phyloP scores from a whole-genome alignment of 2,888 invertebrate species.

The Cephus sareptanus region DNA sequence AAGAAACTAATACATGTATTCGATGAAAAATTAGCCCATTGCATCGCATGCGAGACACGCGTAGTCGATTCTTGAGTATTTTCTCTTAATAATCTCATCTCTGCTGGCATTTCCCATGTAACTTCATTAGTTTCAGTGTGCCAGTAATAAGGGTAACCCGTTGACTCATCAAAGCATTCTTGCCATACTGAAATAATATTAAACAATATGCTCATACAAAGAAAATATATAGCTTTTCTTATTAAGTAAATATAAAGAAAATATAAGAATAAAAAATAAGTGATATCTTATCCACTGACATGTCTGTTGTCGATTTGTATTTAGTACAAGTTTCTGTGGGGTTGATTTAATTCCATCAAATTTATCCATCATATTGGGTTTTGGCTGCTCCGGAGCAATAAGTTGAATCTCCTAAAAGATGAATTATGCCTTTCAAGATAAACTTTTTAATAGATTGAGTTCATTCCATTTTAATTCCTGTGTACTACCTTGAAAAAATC shows the following conservation, averaged over 20 bases:
- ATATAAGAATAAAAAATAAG: not conserved
- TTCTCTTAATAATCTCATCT: constrained; percentile 49
- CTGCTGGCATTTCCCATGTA: constrained; percentile 73
- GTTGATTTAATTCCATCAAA: constrained; percentile 5
- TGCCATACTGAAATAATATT: constrained; percentile 70
- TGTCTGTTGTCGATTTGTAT: not conserved
- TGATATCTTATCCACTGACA: not conserved
- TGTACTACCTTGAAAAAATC: constrained; percentile 55
- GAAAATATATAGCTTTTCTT: not conserved
- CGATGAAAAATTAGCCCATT: constrained; percentile 43
- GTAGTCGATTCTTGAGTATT: constrained; percentile 33
- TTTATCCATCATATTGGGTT: constrained; percentile 17
- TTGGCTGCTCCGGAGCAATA: constrained; percentile 47
- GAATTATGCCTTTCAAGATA: not conserved
- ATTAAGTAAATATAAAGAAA: not conserved
- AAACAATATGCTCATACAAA: not conserved
- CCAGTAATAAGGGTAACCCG: constrained; percentile 76
- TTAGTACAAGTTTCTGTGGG: not conserved
- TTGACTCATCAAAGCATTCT: constrained; percentile 72
- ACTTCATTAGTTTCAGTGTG: constrained; percentile 73
- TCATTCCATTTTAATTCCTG: not conserved
- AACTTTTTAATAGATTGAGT: not conserved
- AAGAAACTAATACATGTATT: constrained; percentile 39
- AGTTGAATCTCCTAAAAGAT: constrained; percentile 56
- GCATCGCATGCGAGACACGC: constrained; percentile 39